phyloP scores from a whole-genome alignment of 2,113 vertebrate species.

The Archilochus colubris region DNA sequence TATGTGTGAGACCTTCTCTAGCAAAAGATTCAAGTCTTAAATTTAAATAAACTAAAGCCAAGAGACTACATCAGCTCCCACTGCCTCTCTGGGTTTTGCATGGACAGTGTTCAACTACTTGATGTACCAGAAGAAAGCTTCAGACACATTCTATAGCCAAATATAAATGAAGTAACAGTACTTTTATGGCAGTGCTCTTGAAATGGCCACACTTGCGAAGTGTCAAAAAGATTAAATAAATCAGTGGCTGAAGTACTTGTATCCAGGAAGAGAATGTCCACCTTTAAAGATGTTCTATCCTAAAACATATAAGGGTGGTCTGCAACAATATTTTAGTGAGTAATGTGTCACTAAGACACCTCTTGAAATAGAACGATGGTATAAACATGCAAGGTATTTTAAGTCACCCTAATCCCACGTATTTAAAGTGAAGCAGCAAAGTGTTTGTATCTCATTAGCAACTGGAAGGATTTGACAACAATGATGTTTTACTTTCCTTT shows the following conservation, averaged over 20 bases:
- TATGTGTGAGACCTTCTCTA: not conserved
- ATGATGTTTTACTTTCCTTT: slow-evolving; percentile 55
- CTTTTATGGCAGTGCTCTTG: slow-evolving; percentile 13
- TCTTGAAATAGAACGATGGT: not conserved
- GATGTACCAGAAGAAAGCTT: not conserved
- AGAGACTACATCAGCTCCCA: not conserved
- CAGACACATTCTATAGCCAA: not conserved
- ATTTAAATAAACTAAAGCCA: not conserved
- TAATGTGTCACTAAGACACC: not conserved
- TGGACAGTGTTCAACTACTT: not conserved
- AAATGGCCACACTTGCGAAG: not conserved
- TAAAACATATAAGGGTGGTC: not conserved
- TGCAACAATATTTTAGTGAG: not conserved
- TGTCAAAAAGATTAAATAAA: slow-evolving; percentile 22
- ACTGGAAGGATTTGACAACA: slow-evolving; percentile 52
- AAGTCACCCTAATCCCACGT: slow-evolving; percentile 33
- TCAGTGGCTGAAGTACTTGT: rapidly evolving
- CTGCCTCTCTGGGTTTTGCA: not conserved
- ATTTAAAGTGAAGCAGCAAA: slow-evolving; percentile 38
- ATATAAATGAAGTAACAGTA: not conserved
- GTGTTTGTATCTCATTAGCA: slow-evolving; percentile 46
- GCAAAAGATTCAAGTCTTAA: not conserved
- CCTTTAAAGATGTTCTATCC: not conserved
- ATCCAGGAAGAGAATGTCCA: not conserved
- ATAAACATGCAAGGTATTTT: slow-evolving; percentile 34